Base-by-base conservation (phyloP, 2,888 invertebrate genomes). In the Tricholauxania praeusta region DNA sequence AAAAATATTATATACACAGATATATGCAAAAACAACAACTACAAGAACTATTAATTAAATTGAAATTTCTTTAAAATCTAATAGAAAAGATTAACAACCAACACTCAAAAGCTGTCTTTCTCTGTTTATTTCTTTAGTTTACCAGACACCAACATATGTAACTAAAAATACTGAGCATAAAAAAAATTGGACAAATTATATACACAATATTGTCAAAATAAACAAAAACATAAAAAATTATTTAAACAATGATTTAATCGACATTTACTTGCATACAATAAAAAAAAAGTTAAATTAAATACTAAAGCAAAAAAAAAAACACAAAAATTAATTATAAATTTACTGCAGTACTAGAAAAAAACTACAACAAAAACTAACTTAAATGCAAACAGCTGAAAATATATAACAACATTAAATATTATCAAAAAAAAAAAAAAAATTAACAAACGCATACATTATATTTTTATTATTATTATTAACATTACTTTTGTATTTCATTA, bases 21-120 rank as follows among this genome's bases (percentile, higher is more conserved):
- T 67, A 74, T 68, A 68, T 66, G 15, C 70, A 55, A 39, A 65
- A 72, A 47, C 67, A 63, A 73, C 72, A 51, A 64, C 32, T 68
- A 70, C n/a, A 60, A 73, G n/a, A 62, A 64, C 51, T 64, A 28
- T 28, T 28, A 28, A 28, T 28, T 28, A 28, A 28, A 66, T 70
- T 52, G 55, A 66, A 3, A 68, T 49, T 65, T 47, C 1, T 57
- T 53, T 52, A 28, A 39, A 39, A 7, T 39, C 10, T 39, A 39
- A 10, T 39, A 39, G 10, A 39, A 39, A 39, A 39, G 39, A 39
- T 39, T 39, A 39, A 7, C 39, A 39, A 39, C 39, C 6, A 39
- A 39, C 39, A 39, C 39, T 39, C 39, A 39, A 39, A 39, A 39
- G 39, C 39, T 53, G 53, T 53, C 8, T 53, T 53, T 53, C 19